These are phyloP conservation scores for Scopus umbretta DNA, from an alignment of 2,113 vertebrate genomes.

Conservation along the genomic window DNA sequence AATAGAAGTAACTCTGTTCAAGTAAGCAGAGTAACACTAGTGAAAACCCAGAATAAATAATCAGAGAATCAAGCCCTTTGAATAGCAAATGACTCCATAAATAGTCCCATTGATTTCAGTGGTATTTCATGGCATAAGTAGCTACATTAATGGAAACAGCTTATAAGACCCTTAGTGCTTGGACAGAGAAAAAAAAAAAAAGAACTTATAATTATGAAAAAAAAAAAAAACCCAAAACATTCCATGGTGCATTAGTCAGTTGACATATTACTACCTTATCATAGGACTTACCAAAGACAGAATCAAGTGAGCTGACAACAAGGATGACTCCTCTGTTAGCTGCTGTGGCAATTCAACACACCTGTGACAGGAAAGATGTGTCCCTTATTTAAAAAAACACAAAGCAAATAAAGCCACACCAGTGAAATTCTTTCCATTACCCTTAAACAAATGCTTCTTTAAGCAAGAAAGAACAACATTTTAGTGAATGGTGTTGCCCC, in stretches of 20 bases:
- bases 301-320: neutral
- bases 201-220: neutral
- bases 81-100: constrained; percentile 62
- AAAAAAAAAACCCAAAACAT: no score
- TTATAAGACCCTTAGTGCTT: neutral
- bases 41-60: constrained; percentile 60
- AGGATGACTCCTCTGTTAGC: neutral
- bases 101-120: constrained; percentile 59
- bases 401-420: neutral
- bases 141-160: constrained; percentile 22
- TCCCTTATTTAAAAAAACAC: neutral
- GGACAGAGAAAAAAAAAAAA: neutral
- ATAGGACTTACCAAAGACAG: neutral
- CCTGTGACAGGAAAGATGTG: neutral
- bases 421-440: neutral
- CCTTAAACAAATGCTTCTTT: neutral
- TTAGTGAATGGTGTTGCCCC: neutral
- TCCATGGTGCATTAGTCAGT: neutral
- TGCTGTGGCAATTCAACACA: neutral
- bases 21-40: constrained; percentile 40
- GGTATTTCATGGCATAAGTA: constrained; percentile 39
- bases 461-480: neutral
- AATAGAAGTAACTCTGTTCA: constrained; percentile 55
- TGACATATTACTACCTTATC: neutral
- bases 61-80: constrained; percentile 55